Base-by-base conservation (phyloP, 2,888 invertebrate genomes). In the Drosophila sordidula region DNA sequence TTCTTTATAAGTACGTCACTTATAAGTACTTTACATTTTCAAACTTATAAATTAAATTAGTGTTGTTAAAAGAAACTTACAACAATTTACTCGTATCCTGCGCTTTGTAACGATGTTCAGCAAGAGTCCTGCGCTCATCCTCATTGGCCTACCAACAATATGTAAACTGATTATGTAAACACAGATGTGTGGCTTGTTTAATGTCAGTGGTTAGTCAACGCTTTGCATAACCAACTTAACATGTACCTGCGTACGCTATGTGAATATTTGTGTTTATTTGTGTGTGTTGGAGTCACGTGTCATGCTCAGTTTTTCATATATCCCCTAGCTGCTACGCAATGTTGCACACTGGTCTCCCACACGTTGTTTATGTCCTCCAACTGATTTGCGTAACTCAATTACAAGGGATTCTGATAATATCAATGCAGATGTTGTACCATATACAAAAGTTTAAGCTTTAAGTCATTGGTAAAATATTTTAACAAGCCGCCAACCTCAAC, bases 381-480 rank as follows among this genome's bases (percentile, higher is more conserved):
- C 78, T 78, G 75, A 80, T 86, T 82, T 89, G 90, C 90, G 88
- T 90, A 88, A 91, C 16, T 61, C 69, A 46, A 89, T 89, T 88
- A 85, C 78, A 79, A 84, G 45, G 79, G 75, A 79, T 84, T 87
- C 85, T 84, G 54, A 58, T 66, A 49, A 51, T 55, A 41, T 46
- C 52, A 52, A 66, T 29, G 41, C 51, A 71, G 38, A 58, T 75
- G 62, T 39, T n/a, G 16, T 36, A 42, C 22, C 29, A 32, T 32
- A 8, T 11, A 54, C 32, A 51, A 56, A 25, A 52, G 44, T 38
- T 45, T 32, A 56, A 63, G 45, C 58, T 51, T 51, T 61, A 45
- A 42, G 51, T 46, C 39, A 50, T 42, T 56, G 52, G 14, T 46
- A 42, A 58, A 78, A 63, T 64, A 59, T 65, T 51, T 51, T 54